These are phyloP conservation scores for Saccostrea echinata DNA, from an alignment of 1,140 invertebrate species.

Conservation along the genomic window DNA sequence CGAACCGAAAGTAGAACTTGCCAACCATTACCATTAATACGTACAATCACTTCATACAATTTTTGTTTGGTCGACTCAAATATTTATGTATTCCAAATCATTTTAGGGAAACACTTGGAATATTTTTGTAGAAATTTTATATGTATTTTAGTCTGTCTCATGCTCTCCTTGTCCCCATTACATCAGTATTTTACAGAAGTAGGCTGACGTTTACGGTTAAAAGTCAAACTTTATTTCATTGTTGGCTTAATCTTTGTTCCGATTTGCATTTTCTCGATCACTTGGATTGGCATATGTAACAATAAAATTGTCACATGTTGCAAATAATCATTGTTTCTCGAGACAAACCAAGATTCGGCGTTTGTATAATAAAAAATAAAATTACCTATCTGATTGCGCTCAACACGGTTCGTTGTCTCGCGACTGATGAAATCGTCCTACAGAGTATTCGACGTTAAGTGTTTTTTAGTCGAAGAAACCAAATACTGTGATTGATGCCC, in stretches of 20 bases:
- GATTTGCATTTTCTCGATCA: not conserved
- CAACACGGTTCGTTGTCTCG: not conserved
- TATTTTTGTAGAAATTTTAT: not conserved
- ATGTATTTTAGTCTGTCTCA: not conserved
- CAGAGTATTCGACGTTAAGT: not conserved
- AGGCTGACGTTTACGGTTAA: not conserved
- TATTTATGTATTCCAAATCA: not conserved
- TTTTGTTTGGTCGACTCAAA: not conserved
- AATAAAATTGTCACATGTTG: not conserved
- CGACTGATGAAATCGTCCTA: slow-evolving; percentile 9
- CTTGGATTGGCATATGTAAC: not conserved
- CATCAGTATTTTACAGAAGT: not conserved
- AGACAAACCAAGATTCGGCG: not conserved
- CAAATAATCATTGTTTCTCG: not conserved
- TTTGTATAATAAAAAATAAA: not conserved
- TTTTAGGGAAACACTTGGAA: not conserved
- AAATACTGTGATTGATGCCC: slow-evolving; percentile 24
- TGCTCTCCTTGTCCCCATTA: not conserved
- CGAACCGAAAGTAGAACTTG: too few relatives aligned
- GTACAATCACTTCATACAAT: too few relatives aligned
- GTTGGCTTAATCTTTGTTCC: not conserved
- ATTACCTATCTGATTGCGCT: not conserved
- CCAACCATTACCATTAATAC: too few relatives aligned
- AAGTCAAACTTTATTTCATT: not conserved
- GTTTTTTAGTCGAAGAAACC: slow-evolving; percentile 27